phyloP scores from a whole-genome alignment of 1,140 invertebrate species.

The Pantala flavescens region DNA sequence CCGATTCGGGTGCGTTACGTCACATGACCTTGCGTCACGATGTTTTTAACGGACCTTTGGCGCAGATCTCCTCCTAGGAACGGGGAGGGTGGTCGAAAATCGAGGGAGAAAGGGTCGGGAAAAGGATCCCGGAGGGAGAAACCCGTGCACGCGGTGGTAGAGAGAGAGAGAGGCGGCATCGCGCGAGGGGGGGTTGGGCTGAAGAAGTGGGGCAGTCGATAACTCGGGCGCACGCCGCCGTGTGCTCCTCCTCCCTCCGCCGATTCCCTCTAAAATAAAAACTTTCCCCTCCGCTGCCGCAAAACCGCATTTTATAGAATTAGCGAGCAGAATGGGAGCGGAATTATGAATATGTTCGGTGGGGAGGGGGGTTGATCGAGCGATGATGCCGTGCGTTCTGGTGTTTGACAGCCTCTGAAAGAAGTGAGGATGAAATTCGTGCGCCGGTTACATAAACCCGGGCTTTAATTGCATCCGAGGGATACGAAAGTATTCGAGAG shows the following conservation, averaged over 20 bases:
- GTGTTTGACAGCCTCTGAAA: no score
- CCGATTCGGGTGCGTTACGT: neutral
- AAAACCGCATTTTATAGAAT: neutral
- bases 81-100: neutral
- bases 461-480: no score
- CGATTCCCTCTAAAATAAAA: neutral
- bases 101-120: neutral
- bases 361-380: no score
- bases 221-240: neutral
- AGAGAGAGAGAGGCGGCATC: neutral
- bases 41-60: neutral
- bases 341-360: no score
- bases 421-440: no score
- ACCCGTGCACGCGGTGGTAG: neutral
- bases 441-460: no score
- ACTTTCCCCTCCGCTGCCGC: neutral
- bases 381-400: no score
- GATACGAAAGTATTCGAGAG: no score
- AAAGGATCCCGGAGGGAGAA: neutral
- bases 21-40: neutral
- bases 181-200: neutral
- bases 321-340: no score
- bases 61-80: neutral
- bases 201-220: constrained; percentile 3
- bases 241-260: neutral